Conservation (phyloP, 2,797 vertebrate species). For the Liasis olivaceus region DNA sequence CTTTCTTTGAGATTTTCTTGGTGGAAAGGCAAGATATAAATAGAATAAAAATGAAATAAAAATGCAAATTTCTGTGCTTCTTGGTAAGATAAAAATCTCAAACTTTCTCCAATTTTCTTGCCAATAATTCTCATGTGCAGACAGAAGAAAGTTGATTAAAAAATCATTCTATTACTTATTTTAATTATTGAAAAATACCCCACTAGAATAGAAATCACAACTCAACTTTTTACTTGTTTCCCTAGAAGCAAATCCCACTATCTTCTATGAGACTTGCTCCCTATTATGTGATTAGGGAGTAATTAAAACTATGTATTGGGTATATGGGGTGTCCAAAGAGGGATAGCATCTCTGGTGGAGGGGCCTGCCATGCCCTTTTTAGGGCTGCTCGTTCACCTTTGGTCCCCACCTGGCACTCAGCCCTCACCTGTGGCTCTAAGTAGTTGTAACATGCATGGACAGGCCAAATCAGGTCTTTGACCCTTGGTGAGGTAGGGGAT, state of each 20-base stretch:
- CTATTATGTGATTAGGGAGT: neutral
- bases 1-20: neutral
- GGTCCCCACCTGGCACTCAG: too few species aligned
- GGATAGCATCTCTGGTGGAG: too few species aligned
- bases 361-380: too few species aligned
- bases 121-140: neutral
- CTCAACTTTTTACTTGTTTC: neutral
- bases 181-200: neutral
- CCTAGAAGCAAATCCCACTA: neutral
- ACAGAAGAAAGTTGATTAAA: neutral
- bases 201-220: neutral
- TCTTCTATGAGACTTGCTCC: neutral
- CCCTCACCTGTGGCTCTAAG: too few species aligned
- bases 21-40: slow-evolving; percentile 5
- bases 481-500: too few species aligned
- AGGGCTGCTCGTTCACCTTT: too few species aligned
- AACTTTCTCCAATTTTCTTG: neutral
- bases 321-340: too few species aligned
- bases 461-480: too few species aligned
- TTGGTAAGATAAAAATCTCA: neutral
- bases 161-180: neutral
- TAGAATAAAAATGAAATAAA: slow-evolving; percentile 17
- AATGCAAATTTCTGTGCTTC: neutral
- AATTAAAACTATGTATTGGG: neutral
- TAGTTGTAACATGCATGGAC: too few species aligned